Evolutionary conservation across 2,797 vertebrate species (phyloP).

Genomic region (Scolopax rusticola): DNA sequence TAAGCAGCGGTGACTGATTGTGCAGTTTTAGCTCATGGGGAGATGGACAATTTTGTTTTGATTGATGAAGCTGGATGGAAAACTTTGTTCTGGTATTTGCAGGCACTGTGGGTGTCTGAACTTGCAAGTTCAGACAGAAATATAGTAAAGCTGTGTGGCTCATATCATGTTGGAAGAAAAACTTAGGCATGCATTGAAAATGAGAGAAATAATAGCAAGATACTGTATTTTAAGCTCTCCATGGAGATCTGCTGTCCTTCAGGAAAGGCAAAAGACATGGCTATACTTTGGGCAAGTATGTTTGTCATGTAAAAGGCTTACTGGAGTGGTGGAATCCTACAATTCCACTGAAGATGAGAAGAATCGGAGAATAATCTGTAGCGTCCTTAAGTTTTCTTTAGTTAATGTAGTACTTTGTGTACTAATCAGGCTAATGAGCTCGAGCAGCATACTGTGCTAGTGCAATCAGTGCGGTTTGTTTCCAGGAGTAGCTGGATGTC

Average conservation of each 20-base stretch:
- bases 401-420: neutral
- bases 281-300: neutral
- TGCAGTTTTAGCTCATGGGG: constrained; percentile 5
- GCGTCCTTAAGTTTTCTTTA: neutral
- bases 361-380: neutral
- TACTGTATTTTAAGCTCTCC: constrained; percentile 16
- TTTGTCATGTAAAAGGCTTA: neutral
- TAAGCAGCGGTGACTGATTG: neutral
- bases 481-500: neutral
- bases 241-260: neutral
- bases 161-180: constrained; percentile 37
- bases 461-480: neutral
- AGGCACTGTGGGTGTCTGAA: constrained; percentile 52
- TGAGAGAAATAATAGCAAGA: constrained; percentile 50
- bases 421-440: neutral
- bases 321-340: neutral
- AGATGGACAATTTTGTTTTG: constrained; percentile 56
- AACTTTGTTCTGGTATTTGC: constrained; percentile 57
- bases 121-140: constrained; percentile 64
- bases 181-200: constrained; percentile 39
- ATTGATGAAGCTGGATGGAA: constrained; percentile 66
- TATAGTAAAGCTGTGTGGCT: constrained; percentile 56
- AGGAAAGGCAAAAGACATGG: neutral
- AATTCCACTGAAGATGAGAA: neutral
- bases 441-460: neutral